Evolutionary conservation across 2,113 vertebrate species (phyloP).

Genomic region (Dipodomys ordii): DNA sequence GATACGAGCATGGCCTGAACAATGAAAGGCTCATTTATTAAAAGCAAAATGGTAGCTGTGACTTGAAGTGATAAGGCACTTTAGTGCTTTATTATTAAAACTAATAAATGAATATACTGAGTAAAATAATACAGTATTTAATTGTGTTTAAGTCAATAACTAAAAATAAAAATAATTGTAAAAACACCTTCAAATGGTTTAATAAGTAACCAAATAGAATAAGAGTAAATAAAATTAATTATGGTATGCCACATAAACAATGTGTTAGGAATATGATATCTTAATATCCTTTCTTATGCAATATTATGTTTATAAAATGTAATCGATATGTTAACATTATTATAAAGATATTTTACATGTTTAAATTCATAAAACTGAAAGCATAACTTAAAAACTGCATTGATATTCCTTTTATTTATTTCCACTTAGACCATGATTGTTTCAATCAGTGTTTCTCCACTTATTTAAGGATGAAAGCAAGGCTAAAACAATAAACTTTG

Average conservation of each 20-base stretch:
- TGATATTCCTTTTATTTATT: not conserved
- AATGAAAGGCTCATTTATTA: not conserved
- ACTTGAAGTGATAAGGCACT: not conserved
- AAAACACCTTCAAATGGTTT: constrained; percentile 4
- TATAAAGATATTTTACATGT: not conserved
- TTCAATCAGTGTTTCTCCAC: not conserved
- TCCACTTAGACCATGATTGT: not conserved
- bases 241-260: not conserved
- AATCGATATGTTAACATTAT: not conserved
- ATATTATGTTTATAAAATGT: constrained; percentile 12
- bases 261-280: not conserved
- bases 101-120: not conserved
- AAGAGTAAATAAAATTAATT: not conserved
- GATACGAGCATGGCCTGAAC: not conserved
- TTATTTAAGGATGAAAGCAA: not conserved
- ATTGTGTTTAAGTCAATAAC: not conserved
- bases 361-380: not conserved
- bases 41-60: not conserved
- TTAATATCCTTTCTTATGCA: not conserved
- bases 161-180: not conserved
- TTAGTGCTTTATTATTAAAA: too few species aligned
- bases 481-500: constrained; percentile 30
- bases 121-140: not conserved
- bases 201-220: not conserved
- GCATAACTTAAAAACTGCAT: not conserved